Evolutionary conservation across 2,888 invertebrate genomes (phyloP), one percentile per base, ranked within the genome.

Genomic region (Pristionchus maxplancki): DNA sequence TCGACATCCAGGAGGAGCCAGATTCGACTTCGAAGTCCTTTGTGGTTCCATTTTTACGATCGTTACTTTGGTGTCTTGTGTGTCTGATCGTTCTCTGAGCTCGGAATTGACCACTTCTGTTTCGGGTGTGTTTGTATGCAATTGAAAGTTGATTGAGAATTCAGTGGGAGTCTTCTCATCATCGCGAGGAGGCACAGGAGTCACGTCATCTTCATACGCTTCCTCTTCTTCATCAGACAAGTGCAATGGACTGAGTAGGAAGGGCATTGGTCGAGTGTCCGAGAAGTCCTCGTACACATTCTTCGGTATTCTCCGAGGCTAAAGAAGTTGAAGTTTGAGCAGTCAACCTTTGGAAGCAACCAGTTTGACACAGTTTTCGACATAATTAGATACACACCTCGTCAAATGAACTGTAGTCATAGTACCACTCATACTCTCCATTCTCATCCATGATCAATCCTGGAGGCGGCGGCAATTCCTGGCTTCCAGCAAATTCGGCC

Each of bases 381-480:
- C n/a, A n/a, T n/a, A n/a, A n/a, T n/a, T n/a, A n/a, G n/a, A n/a
- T n/a, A n/a, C n/a, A n/a, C 20, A 71, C 71, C 71, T 71, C 24
- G n/a, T 37, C 71, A 37, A 37, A 71, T 9, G 37, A 71, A 13
- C 71, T 31, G 24, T 34, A 71, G 34, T 71, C 31, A 9, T 34
- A 9, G 9, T 71, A 24, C 71, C 71, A 71, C 20, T 37, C 15
- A 37, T 71, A 37, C 9, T 20, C 20, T 20, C 71, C 71, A 24
- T 71, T 15, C 24, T 71, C 71, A 24, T 71, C 71, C 34, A 71
- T 71, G 9, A 37, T 71, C 71, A 71, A 71, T 71, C 71, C 71
- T 5, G 71, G 71, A 6, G 71, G 71, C 9, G 71, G 71, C 11
- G 71, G 71, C 5, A 71, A 37, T 24, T 71, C 71, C 24, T 71